Evolutionary conservation across 2,113 vertebrate genomes (phyloP), one percentile per base, ranked within the genome.

Genomic region (Pedionomus torquatus): DNA sequence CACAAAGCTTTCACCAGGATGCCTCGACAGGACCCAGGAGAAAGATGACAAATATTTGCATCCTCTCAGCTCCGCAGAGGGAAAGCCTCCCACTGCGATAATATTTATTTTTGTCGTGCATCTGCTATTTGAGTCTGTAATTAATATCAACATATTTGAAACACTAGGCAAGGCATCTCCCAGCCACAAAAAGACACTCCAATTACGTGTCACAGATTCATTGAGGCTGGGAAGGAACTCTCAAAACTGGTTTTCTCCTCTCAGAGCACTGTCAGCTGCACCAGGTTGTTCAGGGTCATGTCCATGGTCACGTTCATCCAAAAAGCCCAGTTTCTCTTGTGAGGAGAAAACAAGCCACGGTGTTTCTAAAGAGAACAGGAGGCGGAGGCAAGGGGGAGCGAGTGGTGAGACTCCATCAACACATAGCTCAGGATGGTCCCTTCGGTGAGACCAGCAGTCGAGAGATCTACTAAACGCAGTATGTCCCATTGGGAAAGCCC

Each of bases 51-150:
- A 97, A 96, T 92, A 96, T 95, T 96, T 96, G 92, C 86, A 93
- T 96, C 94, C 89, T 92, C 90, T 95, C 81, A 81, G 89, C 72
- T 84, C 91, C 5, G 9, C 0, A 7, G 69, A 79, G 77, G 87
- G 49, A 93, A 89, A 92, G 89, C 89, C 95, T 93, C 95, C 95
- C 89, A 69, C 86, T 83, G 95, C n/a, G 81, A 84, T 93, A 91
- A 91, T 82, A 95, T 97, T 97, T 97, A 96, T 97, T 97, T 97
- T 89, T 87, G 95, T 92, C 74, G 5, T 89, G 77, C 95, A 96
- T 97, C 94, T 96, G 96, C 95, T 96, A 91, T 91, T 89, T 82
- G 87, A 91, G 92, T 89, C 89, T 81, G 72, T 96, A 95, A 97
- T 96, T 96, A 96, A 95, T 93, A 95, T 68, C 92, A 95, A 95